Base-by-base conservation (phyloP, 2,888 invertebrate genomes). In the Silvanus unidentatus region DNA sequence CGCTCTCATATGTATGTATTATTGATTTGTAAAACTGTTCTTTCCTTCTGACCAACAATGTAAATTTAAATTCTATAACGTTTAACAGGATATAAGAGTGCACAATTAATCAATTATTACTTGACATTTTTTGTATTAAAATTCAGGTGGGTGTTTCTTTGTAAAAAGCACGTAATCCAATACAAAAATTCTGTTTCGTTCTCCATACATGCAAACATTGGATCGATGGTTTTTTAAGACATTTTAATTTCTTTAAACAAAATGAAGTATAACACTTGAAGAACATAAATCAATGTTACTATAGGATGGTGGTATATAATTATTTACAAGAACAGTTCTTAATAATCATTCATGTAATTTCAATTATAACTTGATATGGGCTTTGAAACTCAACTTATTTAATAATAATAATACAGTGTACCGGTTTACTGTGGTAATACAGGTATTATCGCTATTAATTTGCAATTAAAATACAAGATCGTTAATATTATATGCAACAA, bases 371-470 rank as follows among this genome's bases (percentile, higher is more conserved):
- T 15, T 16, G 37, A 37, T 37, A 37, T 37, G 37, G 37, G 37
- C 12, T 37, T 37, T 37, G 10, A 37, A 37, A 37, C 37, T 11
- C 9, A 11, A 37, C 14, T 9, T 37, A 15, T 12, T 37, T 10
- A 16, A 16, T 16, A 16, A 15, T 37, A 15, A 37, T 15, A 37
- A 37, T 37, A 37, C 4, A 5, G 11, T 16, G 15, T 12, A 37
- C 37, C 37, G 37, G 37, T 37, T 15, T 32, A 32, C 16, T 37
- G 37, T 6, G 37, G 37, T 37, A 37, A 37, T 37, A 37, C 37
- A 15, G 37, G 37, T 37, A 37, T 37, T 37, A 37, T 37, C 37
- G 37, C 37, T 37, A 37, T 37, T 37, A 37, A 37, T 37, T 37
- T 37, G 37, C 37, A 37, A 37, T 37, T 37, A 37, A 37, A 37